These are phyloP conservation scores for Bos javanicus DNA, from an alignment of 2,113 vertebrate genomes.

Conservation along the genomic window DNA sequence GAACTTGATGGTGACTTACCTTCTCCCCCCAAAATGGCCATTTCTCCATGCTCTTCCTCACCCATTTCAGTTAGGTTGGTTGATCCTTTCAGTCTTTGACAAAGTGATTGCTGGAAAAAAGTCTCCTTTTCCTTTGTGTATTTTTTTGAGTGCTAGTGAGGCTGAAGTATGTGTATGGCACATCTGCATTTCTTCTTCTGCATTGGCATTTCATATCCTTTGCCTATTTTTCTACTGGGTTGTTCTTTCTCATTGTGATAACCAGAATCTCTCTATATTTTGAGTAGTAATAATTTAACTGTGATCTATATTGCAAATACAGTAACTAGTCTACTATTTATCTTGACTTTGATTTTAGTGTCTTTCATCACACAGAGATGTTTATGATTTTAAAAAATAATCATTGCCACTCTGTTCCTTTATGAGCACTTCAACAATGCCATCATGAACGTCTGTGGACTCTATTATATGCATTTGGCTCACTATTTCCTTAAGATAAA, in stretches of 20 bases:
- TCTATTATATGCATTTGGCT: background rate
- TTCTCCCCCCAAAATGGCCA: background rate
- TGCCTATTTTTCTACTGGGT: background rate
- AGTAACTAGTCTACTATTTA: background rate
- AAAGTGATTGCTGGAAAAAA: background rate
- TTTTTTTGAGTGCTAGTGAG: background rate
- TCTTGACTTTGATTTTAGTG: slow-evolving; percentile 18
- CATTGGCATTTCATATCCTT: background rate
- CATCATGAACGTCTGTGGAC: background rate
- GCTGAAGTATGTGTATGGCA: background rate
- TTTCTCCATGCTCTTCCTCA: background rate
- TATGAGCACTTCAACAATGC: background rate
- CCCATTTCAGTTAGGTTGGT: background rate
- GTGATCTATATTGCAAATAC: background rate
- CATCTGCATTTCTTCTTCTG: background rate
- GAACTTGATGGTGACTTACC: background rate
- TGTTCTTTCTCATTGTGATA: slow-evolving; percentile 22
- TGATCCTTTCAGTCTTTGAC: slow-evolving; percentile 12
- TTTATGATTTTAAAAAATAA: background rate
- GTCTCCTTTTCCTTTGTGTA: background rate
- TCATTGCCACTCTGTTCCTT: background rate
- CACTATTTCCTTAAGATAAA: slow-evolving; percentile 24
- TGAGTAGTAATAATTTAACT: background rate
- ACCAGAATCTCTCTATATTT: background rate
- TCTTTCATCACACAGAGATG: background rate